These are phyloP conservation scores for Pollachius pollachius DNA, from an alignment of 2,113 vertebrate genomes.

Conservation along the genomic window DNA sequence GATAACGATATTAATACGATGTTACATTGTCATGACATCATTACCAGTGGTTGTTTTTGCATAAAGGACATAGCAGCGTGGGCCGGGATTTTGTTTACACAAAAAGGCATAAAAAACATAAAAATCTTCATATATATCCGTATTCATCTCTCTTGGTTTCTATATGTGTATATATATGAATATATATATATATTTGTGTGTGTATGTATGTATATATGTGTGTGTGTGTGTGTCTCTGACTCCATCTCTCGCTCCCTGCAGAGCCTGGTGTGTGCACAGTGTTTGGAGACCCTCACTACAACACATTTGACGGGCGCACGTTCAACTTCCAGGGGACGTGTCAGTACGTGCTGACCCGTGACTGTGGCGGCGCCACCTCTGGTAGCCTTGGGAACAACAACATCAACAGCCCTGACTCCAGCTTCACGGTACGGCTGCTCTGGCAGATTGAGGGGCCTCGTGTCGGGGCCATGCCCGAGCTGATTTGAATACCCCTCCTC, in stretches of 20 bases:
- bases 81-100: too few relatives aligned
- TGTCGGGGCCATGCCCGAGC: too few relatives aligned
- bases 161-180: background rate
- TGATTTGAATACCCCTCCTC: too few relatives aligned
- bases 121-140: too few relatives aligned
- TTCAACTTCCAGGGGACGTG: constrained; percentile 99
- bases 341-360: constrained; percentile 93
- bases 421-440: constrained; percentile 78
- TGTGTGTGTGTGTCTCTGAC: too few relatives aligned
- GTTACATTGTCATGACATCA: too few relatives aligned
- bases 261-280: constrained; percentile 98
- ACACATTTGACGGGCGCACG: constrained; percentile 96
- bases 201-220: background rate
- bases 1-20: too few relatives aligned
- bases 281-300: constrained; percentile 99
- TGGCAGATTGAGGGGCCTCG: background rate
- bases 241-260: constrained; percentile 58
- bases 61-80: too few relatives aligned
- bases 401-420: constrained; percentile 77
- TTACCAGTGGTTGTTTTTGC: too few relatives aligned
- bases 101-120: too few relatives aligned
- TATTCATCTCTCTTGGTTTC: too few relatives aligned
- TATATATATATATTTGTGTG: too few relatives aligned
- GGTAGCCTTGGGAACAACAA: constrained; percentile 26
- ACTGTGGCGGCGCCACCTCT: constrained; percentile 69